Percentiles rank a stretch among this genome's conserved stretches.
Evolutionary conservation across 1,140 invertebrate genomes (phyloP).

Genomic region (Gryon sp.): DNA sequence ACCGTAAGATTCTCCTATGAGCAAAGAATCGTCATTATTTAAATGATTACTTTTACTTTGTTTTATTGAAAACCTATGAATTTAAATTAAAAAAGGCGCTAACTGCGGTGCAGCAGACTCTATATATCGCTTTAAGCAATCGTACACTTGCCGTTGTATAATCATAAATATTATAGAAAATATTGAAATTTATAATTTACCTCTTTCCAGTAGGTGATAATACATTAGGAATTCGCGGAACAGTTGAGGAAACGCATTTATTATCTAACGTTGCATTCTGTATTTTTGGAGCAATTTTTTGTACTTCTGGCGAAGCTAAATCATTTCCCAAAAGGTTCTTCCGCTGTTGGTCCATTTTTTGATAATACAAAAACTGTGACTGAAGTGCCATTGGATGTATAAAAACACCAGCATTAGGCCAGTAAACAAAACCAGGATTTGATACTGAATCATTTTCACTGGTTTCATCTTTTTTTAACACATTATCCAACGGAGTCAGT

Average conservation of each 20-base stretch:
- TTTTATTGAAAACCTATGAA: too few species aligned
- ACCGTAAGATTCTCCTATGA: too few species aligned
- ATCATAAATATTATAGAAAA: too few species aligned
- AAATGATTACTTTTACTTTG: too few species aligned
- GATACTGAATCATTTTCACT: conserved; percentile 56
- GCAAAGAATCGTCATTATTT: too few species aligned
- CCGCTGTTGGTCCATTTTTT: conserved; percentile 82
- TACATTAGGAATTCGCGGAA: conserved; percentile 63
- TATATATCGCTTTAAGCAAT: too few species aligned
- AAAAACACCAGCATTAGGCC: conserved; percentile 85
- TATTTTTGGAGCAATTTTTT: conserved; percentile 73
- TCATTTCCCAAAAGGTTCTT: conserved; percentile 63
- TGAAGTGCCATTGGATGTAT: conserved; percentile 86
- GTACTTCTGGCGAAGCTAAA: conserved; percentile 62
- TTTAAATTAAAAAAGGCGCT: too few species aligned
- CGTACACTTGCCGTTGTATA: too few species aligned
- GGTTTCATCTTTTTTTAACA: conserved; percentile 55
- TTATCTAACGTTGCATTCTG: conserved; percentile 71
- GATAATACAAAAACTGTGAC: conserved; percentile 86
- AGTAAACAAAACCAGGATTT: conserved; percentile 82
- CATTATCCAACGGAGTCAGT: conserved; percentile 36
- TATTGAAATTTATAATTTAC: conserved; percentile 37
- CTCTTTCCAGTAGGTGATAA: conserved; percentile 71
- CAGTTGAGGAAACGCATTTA: conserved; percentile 63
- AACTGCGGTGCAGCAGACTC: too few species aligned